Base-by-base conservation (phyloP, 2,888 invertebrate species). In the Limnephilus lunatus region DNA sequence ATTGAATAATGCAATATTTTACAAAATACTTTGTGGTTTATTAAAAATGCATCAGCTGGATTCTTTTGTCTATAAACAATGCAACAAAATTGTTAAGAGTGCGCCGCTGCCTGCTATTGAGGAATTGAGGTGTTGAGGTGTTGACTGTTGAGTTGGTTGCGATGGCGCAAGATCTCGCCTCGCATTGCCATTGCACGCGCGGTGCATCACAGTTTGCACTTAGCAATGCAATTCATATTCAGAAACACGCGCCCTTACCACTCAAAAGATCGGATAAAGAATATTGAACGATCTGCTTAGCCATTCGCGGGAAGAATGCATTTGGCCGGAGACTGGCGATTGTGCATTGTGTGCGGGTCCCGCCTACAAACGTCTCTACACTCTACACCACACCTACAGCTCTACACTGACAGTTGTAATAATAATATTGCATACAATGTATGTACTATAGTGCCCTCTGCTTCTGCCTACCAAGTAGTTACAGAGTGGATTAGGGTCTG, bases 251-350 rank as follows among this genome's bases (percentile, higher is more conserved):
- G 83, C 83, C 83, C 31, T 19, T 35, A 35, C 35, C 83, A 83
- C 35, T 83, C 83, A 35, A 35, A 31, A 35, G 32, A 25, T 83
- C 83, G 83, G 83, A 83, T 35, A 83, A 83, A 83, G 83, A 83
- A 83, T 83, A 83, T 83, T 83, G 32, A 83, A 35, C 83, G 9
- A 83, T 35, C 35, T 19, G 83, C 83, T 19, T 83, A 83, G 19
- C 25, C 83, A 83, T 83, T 83, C 83, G 83, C 83, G 35, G 83
- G 83, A 83, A 83, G 83, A 83, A 83, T 83, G 83, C 32, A 31
- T 31, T 82, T 82, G 82, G 82, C 82, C 44, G 44, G 12, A 44
- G 44, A 44, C 44, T 32, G 31, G 82, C 31, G 82, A 83, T 35
- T 32, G 32, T 31, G 83, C 83, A 83, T 15, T 83, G 35, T 31